Conservation (phyloP, 1,140 invertebrate genomes). For the Drosophila micromelanica region DNA sequence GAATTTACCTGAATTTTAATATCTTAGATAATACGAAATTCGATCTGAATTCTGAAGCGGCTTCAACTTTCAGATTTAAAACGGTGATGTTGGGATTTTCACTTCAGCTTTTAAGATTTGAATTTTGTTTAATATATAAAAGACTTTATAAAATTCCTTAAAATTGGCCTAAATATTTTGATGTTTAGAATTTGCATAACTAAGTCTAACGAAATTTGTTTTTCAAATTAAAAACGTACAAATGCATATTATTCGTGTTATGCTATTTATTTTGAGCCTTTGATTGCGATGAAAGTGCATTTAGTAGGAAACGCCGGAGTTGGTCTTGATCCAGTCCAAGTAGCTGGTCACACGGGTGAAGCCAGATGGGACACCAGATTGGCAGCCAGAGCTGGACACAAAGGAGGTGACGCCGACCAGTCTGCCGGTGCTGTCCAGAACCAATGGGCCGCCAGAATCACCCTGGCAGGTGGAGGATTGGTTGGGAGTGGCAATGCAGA, state of each 20-base stretch:
- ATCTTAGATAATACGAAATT: no score
- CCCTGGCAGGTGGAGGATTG: constrained; percentile 83
- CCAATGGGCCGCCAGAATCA: constrained; percentile 86
- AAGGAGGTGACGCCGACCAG: constrained; percentile 85
- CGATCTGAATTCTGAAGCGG: no score
- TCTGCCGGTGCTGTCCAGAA: constrained; percentile 69
- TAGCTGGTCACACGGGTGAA: constrained; percentile 85
- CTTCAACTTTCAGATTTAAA: no score
- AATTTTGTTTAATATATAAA: no score
- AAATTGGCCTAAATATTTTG: no score
- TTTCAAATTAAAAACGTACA: no score
- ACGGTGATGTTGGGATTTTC: no score
- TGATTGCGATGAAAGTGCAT: constrained; percentile 2
- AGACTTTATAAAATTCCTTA: no score
- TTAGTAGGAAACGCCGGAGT: constrained; percentile 53
- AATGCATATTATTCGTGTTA: not conserved
- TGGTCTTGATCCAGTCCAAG: constrained; percentile 85
- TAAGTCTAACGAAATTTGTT: no score
- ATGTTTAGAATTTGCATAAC: no score
- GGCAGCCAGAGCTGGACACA: constrained; percentile 61
- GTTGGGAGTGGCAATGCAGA: constrained; percentile 62
- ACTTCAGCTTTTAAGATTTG: no score
- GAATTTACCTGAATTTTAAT: no score
- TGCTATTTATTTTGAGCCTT: constrained; percentile 34
- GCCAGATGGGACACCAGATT: constrained; percentile 84